Evolutionary conservation across 2,888 invertebrate species (phyloP).

Genomic region (Philopedon plagiatum): DNA sequence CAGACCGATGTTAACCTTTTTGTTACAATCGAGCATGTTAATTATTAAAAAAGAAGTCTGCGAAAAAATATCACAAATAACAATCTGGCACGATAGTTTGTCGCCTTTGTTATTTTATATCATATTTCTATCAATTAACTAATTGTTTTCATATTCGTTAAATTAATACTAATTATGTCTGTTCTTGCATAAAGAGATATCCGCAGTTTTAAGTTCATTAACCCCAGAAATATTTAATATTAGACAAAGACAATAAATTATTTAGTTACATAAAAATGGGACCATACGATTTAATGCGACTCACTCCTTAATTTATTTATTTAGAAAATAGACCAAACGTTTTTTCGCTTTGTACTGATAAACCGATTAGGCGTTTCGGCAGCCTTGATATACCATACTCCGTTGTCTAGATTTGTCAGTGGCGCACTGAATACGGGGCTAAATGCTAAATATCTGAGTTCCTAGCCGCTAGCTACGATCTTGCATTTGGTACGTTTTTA

Average conservation of each 20-base stretch:
- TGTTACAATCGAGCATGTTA: too few species aligned
- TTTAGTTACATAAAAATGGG: background rate
- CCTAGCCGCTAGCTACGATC: too few species aligned
- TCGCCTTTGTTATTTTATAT: background rate
- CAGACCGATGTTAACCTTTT: too few species aligned
- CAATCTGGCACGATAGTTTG: too few species aligned
- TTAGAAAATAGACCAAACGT: background rate
- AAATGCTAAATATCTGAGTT: too few species aligned
- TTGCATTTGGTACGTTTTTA: too few species aligned
- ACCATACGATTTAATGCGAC: background rate
- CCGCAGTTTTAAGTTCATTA: background rate
- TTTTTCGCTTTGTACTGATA: background rate
- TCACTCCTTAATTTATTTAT: background rate
- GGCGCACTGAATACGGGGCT: too few species aligned
- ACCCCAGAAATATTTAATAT: slow-evolving; percentile 1
- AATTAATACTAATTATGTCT: slow-evolving; percentile 1
- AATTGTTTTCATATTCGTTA: background rate
- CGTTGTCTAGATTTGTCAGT: background rate
- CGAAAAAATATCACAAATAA: too few species aligned
- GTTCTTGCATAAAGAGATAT: background rate
- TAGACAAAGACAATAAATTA: background rate
- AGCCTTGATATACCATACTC: background rate
- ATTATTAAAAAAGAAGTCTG: too few species aligned
- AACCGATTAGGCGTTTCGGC: too few species aligned
- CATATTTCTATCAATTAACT: background rate